Evolutionary conservation across 2,113 vertebrate genomes (phyloP).

Genomic region (Emydura subglobosa): DNA sequence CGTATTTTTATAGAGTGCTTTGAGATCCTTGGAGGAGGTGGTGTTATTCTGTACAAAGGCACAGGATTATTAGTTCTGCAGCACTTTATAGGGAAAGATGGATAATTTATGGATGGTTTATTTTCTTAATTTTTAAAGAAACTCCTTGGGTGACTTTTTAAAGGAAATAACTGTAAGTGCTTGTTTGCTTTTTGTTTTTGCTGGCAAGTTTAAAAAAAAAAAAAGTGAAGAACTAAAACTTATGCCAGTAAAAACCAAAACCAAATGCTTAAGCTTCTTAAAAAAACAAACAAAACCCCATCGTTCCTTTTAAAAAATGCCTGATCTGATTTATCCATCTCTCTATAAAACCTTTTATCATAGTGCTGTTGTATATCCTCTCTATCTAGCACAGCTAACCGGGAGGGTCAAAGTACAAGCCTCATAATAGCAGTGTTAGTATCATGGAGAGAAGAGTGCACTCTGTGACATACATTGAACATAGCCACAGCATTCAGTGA

Average conservation of each 20-base stretch:
- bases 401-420: neutral
- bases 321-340: accelerated
- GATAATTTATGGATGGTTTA: neutral
- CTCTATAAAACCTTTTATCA: neutral
- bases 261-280: neutral
- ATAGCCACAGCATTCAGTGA: neutral
- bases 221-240: neutral
- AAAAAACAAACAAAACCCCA: neutral
- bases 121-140: neutral
- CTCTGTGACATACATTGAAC: neutral
- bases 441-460: neutral
- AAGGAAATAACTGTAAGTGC: neutral
- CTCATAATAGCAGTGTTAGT: neutral
- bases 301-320: neutral
- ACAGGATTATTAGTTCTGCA: neutral
- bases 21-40: neutral
- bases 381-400: neutral
- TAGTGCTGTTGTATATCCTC: neutral
- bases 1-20: neutral
- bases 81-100: neutral
- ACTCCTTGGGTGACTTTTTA: neutral
- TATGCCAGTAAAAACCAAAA: neutral
- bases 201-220: neutral
- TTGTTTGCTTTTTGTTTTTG: neutral
- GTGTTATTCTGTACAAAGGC: neutral